Conservation (phyloP, 2,113 vertebrate species). For the Onychostruthus taczanowskii region DNA sequence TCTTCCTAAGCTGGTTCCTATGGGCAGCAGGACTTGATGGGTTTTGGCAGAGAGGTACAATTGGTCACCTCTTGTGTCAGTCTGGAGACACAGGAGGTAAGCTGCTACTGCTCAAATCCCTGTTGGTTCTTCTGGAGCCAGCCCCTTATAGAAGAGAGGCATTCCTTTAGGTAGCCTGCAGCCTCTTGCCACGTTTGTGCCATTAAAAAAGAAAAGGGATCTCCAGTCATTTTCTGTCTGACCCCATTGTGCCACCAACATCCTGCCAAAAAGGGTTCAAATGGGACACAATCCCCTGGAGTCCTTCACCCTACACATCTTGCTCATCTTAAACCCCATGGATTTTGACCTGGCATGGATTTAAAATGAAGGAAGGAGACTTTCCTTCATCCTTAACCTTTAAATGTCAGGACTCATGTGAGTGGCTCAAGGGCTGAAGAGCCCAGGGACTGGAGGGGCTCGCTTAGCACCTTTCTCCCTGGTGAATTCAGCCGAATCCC, state of each 20-base stretch:
- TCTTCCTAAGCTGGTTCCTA: neutral
- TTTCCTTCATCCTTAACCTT: neutral
- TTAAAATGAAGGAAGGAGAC: neutral
- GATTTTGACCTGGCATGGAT: neutral
- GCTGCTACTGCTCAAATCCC: neutral
- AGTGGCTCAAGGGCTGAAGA: neutral
- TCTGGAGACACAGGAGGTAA: neutral
- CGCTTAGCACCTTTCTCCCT: neutral
- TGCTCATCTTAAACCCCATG: rapidly evolving
- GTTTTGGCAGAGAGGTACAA: neutral
- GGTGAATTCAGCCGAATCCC: neutral
- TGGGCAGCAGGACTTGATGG: neutral
- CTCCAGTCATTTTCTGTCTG: neutral
- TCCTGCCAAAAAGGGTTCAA: neutral
- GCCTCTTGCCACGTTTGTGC: neutral
- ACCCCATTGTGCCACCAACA: neutral
- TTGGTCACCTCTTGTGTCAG: neutral
- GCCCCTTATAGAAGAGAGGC: neutral
- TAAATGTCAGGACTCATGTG: neutral
- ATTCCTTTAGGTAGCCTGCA: neutral
- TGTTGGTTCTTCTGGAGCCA: neutral
- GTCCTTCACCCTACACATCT: neutral
- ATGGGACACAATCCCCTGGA: neutral
- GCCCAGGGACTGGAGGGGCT: neutral
- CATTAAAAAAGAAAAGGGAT: neutral